Conservation (phyloP, 2,888 invertebrate genomes). For the Lottia scabra region DNA sequence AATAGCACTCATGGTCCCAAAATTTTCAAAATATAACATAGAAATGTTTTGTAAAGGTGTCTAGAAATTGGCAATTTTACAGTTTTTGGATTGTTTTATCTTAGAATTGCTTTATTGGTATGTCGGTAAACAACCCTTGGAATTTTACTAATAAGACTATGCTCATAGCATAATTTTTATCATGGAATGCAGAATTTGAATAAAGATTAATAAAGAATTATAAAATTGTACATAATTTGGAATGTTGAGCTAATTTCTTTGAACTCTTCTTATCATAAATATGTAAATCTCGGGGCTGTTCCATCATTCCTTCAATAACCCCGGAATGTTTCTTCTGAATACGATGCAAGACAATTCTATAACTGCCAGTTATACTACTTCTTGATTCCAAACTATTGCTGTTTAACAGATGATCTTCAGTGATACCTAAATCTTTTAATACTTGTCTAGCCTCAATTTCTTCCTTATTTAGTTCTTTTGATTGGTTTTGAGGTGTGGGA, state of each 20-base stretch:
- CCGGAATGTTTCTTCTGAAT: slow-evolving; percentile 64
- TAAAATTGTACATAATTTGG: not conserved
- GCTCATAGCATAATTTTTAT: no score
- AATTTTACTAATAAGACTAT: no score
- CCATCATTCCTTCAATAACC: slow-evolving; percentile 18
- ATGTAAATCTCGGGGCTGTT: not conserved
- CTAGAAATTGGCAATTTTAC: no score
- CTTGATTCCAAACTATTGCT: slow-evolving; percentile 75
- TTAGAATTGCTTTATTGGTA: no score
- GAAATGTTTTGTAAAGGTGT: no score
- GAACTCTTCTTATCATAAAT: not conserved
- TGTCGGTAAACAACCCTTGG: no score
- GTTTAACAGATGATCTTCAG: slow-evolving; percentile 73
- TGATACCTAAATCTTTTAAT: slow-evolving; percentile 75
- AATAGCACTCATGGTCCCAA: no score
- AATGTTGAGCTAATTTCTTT: not conserved
- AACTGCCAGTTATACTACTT: slow-evolving; percentile 79
- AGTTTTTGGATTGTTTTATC: no score
- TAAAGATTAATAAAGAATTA: not conserved
- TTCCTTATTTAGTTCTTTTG: slow-evolving; percentile 45
- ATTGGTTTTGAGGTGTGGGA: slow-evolving; percentile 49
- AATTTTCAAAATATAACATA: no score
- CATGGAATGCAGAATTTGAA: no score
- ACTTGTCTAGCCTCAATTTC: slow-evolving; percentile 73
- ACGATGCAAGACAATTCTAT: slow-evolving; percentile 77